Evolutionary conservation across 1,140 invertebrate genomes (phyloP).

Genomic region (Trissolcus basalis): DNA sequence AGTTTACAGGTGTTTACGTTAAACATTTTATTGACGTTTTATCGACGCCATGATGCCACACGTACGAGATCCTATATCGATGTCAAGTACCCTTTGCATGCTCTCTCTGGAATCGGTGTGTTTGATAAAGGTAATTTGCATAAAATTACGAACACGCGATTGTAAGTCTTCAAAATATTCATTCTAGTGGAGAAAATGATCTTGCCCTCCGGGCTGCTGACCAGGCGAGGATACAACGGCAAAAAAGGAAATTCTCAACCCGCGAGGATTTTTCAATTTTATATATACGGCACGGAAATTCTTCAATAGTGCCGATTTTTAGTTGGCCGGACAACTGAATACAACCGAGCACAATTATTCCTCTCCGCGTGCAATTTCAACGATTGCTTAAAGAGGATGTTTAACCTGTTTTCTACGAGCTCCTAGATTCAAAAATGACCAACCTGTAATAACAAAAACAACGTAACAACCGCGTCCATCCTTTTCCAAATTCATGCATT

Average conservation of each 20-base stretch:
- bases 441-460: too few relatives aligned
- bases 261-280: slow-evolving; percentile 16
- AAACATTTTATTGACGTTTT: slow-evolving; percentile 1
- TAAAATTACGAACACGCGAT: slow-evolving; percentile 26
- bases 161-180: slow-evolving; percentile 13
- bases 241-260: slow-evolving; percentile 1
- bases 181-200: slow-evolving; percentile 16
- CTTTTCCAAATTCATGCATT: too few relatives aligned
- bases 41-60: slow-evolving; percentile 1
- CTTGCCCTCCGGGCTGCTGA: not conserved
- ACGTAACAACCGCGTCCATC: too few relatives aligned
- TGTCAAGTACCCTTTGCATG: not conserved
- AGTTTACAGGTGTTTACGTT: not conserved
- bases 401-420: too few relatives aligned
- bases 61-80: not conserved
- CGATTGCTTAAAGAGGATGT: too few relatives aligned
- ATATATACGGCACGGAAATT: slow-evolving; percentile 5
- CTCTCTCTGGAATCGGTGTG: not conserved
- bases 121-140: slow-evolving; percentile 12
- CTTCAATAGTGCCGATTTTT: not conserved
- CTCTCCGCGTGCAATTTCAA: too few relatives aligned
- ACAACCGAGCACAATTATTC: too few relatives aligned
- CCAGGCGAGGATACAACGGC: not conserved
- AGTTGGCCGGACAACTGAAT: too few relatives aligned
- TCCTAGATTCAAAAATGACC: too few relatives aligned